Conservation (phyloP, 2,113 vertebrate species). For the Microtus ochrogaster region DNA sequence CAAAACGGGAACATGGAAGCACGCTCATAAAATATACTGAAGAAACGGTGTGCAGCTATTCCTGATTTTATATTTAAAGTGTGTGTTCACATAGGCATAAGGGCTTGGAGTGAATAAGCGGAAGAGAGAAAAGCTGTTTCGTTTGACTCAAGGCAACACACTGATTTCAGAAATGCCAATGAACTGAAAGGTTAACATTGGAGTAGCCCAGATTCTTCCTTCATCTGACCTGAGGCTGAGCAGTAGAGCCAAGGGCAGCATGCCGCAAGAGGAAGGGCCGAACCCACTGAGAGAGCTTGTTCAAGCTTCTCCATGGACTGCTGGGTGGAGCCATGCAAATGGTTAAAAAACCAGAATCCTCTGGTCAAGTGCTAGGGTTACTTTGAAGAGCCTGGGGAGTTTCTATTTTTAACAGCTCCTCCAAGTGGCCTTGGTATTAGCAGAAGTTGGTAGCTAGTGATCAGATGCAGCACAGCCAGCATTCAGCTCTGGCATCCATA, state of each 20-base stretch:
- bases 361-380: background rate
- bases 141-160: background rate
- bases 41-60: background rate
- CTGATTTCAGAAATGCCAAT: background rate
- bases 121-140: background rate
- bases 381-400: background rate
- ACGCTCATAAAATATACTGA: constrained; percentile 18
- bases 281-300: too few relatives aligned
- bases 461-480: background rate
- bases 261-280: background rate
- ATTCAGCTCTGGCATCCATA: background rate
- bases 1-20: background rate
- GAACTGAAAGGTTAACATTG: background rate
- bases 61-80: background rate
- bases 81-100: background rate
- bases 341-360: background rate
- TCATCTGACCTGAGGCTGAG: too few relatives aligned
- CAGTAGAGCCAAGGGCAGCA: background rate
- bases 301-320: fast-evolving
- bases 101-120: background rate
- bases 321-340: background rate
- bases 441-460: background rate
- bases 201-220: background rate
- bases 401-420: background rate
- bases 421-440: background rate